Conservation (phyloP, 2,113 vertebrate genomes). For the Lampris megalopsis region DNA sequence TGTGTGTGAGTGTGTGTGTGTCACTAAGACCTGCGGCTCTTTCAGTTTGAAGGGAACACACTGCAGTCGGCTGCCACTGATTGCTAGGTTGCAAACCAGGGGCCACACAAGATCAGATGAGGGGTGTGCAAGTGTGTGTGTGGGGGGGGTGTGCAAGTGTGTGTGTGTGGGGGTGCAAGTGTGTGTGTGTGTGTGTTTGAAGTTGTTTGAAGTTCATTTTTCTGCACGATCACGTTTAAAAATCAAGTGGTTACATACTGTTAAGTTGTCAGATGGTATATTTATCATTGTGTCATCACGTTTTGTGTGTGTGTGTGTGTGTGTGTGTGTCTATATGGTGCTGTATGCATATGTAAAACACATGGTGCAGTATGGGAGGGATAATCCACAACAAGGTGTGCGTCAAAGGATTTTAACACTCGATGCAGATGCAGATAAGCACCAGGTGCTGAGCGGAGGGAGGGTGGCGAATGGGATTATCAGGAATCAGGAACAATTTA, state of each 20-base stretch:
- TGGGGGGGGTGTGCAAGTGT: too few species aligned
- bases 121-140: slow-evolving; percentile 5
- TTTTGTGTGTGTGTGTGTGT: background rate
- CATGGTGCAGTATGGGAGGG: too few species aligned
- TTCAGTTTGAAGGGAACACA: slow-evolving; percentile 15
- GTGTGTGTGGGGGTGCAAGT: too few species aligned
- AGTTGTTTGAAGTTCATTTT: background rate
- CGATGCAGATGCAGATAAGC: too few species aligned
- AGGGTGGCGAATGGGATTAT: too few species aligned
- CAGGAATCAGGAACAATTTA: too few species aligned
- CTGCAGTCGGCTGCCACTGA: slow-evolving; percentile 31
- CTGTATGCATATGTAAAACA: background rate
- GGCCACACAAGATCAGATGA: slow-evolving; percentile 51
- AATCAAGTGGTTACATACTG: background rate
- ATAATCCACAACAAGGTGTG: too few species aligned
- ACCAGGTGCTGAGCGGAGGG: too few species aligned
- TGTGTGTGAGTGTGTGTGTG: slow-evolving; percentile 12
- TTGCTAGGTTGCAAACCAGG: slow-evolving; percentile 39
- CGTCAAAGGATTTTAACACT: too few species aligned
- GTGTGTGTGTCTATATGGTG: background rate
- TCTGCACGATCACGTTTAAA: background rate
- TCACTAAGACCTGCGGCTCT: slow-evolving; percentile 7
- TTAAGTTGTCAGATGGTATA: background rate
- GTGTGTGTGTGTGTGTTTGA: background rate
- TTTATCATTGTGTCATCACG: too few species aligned